A percentile compares a stretch with the other conserved stretches of the same genome.
Evolutionary conservation across 2,113 vertebrate species (phyloP).

Genomic region (Thymallus thymallus): DNA sequence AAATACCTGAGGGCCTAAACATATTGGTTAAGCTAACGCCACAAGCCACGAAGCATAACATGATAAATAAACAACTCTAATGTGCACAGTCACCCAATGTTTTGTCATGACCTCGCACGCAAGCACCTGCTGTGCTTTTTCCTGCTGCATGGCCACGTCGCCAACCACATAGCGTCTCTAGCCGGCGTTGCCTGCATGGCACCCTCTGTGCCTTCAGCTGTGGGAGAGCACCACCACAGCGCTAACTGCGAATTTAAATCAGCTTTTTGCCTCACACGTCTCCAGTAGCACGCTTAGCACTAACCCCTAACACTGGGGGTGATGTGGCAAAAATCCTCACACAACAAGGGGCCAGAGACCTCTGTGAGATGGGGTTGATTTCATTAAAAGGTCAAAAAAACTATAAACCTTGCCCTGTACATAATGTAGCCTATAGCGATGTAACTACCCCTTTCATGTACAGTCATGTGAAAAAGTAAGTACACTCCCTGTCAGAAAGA

Average conservation of each 20-base stretch:
- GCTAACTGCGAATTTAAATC: background rate
- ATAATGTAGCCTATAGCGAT: too few species aligned
- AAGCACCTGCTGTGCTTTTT: slow-evolving; percentile 4
- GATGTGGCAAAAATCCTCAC: background rate
- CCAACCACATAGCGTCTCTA: background rate
- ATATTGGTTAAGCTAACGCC: background rate
- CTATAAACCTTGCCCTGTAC: too few species aligned
- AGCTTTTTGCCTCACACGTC: background rate
- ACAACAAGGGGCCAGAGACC: too few species aligned
- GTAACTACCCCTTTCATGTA: too few species aligned
- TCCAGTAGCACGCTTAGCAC: background rate
- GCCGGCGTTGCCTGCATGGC: background rate
- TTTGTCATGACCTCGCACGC: background rate
- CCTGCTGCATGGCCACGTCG: background rate
- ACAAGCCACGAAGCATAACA: background rate
- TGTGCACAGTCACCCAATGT: too few species aligned
- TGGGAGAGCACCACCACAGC: background rate
- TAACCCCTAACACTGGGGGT: background rate
- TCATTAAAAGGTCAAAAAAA: too few species aligned
- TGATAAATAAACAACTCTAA: too few species aligned
- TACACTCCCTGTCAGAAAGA: too few species aligned
- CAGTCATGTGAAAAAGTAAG: too few species aligned
- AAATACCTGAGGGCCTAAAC: background rate
- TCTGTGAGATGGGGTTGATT: too few species aligned
- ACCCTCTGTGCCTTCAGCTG: background rate